Evolutionary conservation across 30 jellyfish, hydroid and myxozoan species (phyloP).

Genomic region (Aurelia sp.): DNA sequence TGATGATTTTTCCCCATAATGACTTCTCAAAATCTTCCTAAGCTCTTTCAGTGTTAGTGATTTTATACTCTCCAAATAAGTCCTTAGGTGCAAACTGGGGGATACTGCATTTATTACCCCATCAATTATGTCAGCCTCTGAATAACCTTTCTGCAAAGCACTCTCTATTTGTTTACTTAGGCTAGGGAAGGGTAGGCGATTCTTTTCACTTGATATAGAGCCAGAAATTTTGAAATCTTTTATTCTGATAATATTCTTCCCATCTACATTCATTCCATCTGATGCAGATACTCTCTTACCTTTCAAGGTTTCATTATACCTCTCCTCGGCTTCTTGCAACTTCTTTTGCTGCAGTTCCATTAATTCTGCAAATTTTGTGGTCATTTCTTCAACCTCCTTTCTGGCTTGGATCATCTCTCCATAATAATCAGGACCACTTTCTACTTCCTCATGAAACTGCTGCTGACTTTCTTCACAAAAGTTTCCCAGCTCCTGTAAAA

Average conservation of each 20-base stretch:
- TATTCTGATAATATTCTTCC: conserved; percentile 5
- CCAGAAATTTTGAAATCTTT: conserved; percentile 49
- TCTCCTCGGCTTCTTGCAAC: conserved; percentile 8
- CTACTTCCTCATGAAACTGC: not conserved
- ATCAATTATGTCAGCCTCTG: conserved; percentile 44
- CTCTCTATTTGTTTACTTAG: conserved; percentile 35
- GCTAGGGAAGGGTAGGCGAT: conserved; percentile 16
- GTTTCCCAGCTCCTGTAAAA: not conserved
- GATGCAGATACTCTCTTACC: conserved; percentile 13
- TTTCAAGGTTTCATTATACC: not conserved
- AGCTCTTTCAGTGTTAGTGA: conserved; percentile 14
- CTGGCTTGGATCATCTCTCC: not conserved
- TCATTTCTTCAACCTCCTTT: conserved; percentile 27
- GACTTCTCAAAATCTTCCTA: conserved; percentile 38
- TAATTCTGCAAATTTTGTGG: conserved; percentile 1
- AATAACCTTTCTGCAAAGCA: conserved; percentile 35
- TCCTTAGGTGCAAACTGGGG: conserved; percentile 16
- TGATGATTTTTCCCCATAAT: conserved; percentile 28
- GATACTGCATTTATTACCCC: conserved; percentile 49
- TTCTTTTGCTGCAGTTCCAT: conserved; percentile 11
- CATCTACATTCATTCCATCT: no score
- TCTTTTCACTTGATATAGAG: conserved; percentile 18
- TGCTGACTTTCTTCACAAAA: not conserved
- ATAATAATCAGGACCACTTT: not conserved
- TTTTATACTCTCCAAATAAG: conserved; percentile 23